A percentile compares a stretch with the other conserved stretches of the same genome.
Evolutionary conservation across 2,113 vertebrate genomes (phyloP).

Genomic region (Myotis brandtii): DNA sequence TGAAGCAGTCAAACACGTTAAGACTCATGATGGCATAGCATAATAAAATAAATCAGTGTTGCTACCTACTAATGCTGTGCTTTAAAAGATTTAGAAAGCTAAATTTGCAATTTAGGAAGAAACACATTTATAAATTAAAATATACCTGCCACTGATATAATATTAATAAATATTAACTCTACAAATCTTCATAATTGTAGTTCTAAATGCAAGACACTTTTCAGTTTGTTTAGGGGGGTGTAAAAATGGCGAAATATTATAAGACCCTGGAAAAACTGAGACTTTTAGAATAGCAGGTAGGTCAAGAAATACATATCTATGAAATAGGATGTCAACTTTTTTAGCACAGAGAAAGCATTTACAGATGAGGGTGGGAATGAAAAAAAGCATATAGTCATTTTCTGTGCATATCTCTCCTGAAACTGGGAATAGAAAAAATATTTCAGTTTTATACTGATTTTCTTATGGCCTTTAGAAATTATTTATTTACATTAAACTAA

Average conservation of each 20-base stretch:
- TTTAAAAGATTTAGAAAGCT: slow-evolving; percentile 77
- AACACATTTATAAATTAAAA: slow-evolving; percentile 75
- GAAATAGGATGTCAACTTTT: not conserved
- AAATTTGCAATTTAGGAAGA: slow-evolving; percentile 77
- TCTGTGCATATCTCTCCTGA: not conserved
- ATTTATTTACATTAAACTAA: slow-evolving; percentile 72
- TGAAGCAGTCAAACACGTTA: slow-evolving; percentile 71
- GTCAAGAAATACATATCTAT: not conserved
- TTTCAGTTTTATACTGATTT: slow-evolving; percentile 69
- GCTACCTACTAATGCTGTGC: slow-evolving; percentile 68
- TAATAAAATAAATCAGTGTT: slow-evolving; percentile 81
- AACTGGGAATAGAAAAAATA: slow-evolving; percentile 33
- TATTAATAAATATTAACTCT: slow-evolving; percentile 79
- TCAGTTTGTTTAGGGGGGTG: not conserved
- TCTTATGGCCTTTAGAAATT: slow-evolving; percentile 35
- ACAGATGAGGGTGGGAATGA: not conserved
- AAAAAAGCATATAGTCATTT: slow-evolving; percentile 20
- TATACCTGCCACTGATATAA: slow-evolving; percentile 73
- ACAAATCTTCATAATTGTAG: slow-evolving; percentile 64
- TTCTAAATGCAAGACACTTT: slow-evolving; percentile 69
- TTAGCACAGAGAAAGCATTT: not conserved
- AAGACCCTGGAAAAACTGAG: not conserved
- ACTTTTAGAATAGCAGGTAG: not conserved
- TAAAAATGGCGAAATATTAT: not conserved
- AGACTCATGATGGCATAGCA: slow-evolving; percentile 74